A percentile compares a stretch with the other conserved stretches of the same genome.
Evolutionary conservation across 1,140 invertebrate species (phyloP).

Genomic region (Acyrthosiphon pisum): DNA sequence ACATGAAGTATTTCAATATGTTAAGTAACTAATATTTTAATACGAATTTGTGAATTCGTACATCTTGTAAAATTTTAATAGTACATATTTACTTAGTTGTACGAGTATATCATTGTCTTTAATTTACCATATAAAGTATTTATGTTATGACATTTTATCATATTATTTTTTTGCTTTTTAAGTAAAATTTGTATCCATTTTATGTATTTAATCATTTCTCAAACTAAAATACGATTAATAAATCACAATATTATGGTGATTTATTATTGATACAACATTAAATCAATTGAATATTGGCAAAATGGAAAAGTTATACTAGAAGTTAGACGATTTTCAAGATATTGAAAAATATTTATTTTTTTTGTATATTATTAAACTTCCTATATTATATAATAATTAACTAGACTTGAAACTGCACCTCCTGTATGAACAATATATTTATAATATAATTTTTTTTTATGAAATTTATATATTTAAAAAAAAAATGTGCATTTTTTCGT

Average conservation of each 20-base stretch:
- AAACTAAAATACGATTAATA: neutral
- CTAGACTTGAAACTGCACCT: neutral
- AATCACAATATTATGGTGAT: neutral
- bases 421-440: neutral
- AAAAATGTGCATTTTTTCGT: neutral
- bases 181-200: neutral
- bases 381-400: neutral
- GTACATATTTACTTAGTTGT: neutral
- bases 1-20: neutral
- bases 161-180: neutral
- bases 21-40: neutral
- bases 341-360: neutral
- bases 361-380: neutral
- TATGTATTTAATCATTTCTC: neutral
- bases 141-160: neutral
- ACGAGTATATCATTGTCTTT: neutral
- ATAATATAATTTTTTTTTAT: neutral
- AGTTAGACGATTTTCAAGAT: neutral
- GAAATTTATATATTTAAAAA: neutral
- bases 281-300: neutral
- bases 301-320: neutral
- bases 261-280: neutral
- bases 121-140: neutral
- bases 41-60: neutral
- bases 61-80: conserved; percentile 17